Base-by-base conservation (phyloP, 2,113 vertebrate species). In the Corydoras sp. region DNA sequence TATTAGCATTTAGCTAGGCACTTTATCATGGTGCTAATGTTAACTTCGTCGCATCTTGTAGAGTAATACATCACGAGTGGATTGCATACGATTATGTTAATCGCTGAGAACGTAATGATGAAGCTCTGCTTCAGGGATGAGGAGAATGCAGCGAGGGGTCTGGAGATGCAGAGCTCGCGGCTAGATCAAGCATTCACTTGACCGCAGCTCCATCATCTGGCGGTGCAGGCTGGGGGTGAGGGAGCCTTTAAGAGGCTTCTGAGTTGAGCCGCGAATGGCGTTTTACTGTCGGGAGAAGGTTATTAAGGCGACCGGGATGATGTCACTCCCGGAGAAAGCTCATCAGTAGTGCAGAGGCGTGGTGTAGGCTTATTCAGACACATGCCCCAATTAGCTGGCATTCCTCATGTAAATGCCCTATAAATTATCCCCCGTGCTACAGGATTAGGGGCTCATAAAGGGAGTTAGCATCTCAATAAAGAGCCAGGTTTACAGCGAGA, bases 331-430 rank as follows among this genome's bases (percentile, higher is more conserved):
- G 56, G 31, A 81, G 74, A 77, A 76, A 76, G 88, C 91, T 93
- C 88, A 90, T 94, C 91, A 92, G 93, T 86, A 89, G 92, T 90
- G 89, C 87, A 87, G 89, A 86, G 86, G 90, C 89, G 88, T 89
- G 85, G 88, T 89, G 77, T 76, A 84, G 92, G 93, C 93, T 97
- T 96, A 96, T 82, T 72, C 91, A 94, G 92, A 98, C 95, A 95
- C 95, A 95, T 95, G 95, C 94, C 93, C 93, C 95, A 96, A 98
- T 98, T 98, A 98, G 93, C 92, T 87, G 89, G 90, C 93, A 89
- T 93, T 95, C 94, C 94, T 95, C 95, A 95, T 97, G 94, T 98
- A 98, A 97, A 98, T 96, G 93, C 93, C 93, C 92, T 92, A 94
- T 97, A 96, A 98, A 96, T 98, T 95, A 97, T 92, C 92, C 93